Evolutionary conservation across 2,888 invertebrate species (phyloP).

Genomic region (Tromatobia lineatoria): DNA sequence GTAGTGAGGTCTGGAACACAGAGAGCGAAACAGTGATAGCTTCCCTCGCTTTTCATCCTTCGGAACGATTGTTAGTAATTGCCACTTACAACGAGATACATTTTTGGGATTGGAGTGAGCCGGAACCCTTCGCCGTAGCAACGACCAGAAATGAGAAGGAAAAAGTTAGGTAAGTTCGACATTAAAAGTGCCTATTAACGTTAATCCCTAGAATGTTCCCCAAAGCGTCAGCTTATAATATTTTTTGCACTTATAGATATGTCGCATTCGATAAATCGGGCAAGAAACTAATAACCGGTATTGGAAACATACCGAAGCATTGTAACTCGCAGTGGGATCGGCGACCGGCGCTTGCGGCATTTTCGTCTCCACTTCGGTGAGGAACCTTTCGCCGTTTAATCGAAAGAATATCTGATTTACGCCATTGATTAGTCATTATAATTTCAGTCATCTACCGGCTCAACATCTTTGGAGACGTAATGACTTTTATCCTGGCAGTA

Average conservation of each 20-base stretch:
- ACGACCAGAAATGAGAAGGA: conserved; percentile 92
- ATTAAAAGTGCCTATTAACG: neutral
- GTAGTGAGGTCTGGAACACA: conserved; percentile 94
- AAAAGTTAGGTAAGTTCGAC: conserved; percentile 90
- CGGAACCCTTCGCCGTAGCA: conserved; percentile 91
- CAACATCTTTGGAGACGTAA: conserved; percentile 26
- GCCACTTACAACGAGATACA: conserved; percentile 94
- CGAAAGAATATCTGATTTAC: neutral
- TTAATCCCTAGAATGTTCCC: no score
- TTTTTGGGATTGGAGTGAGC: conserved; percentile 96
- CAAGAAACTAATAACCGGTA: conserved; percentile 93
- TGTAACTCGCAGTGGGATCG: conserved; percentile 86
- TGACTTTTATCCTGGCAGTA: neutral
- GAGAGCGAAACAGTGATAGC: conserved; percentile 92
- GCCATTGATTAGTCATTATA: conserved; percentile 3
- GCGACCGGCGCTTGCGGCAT: conserved; percentile 66
- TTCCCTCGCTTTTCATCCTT: conserved; percentile 95
- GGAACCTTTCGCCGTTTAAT: neutral
- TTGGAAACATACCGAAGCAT: conserved; percentile 88
- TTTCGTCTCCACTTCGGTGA: conserved; percentile 46
- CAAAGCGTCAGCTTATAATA: no score
- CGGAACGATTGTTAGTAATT: conserved; percentile 93
- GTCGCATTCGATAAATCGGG: conserved; percentile 94
- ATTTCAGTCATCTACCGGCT: conserved; percentile 37
- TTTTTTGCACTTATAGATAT: conserved; percentile 88